Evolutionary conservation across 2,888 invertebrate genomes (phyloP), one percentile per base, ranked within the genome.

Genomic region (Ornithoptera priamus): DNA sequence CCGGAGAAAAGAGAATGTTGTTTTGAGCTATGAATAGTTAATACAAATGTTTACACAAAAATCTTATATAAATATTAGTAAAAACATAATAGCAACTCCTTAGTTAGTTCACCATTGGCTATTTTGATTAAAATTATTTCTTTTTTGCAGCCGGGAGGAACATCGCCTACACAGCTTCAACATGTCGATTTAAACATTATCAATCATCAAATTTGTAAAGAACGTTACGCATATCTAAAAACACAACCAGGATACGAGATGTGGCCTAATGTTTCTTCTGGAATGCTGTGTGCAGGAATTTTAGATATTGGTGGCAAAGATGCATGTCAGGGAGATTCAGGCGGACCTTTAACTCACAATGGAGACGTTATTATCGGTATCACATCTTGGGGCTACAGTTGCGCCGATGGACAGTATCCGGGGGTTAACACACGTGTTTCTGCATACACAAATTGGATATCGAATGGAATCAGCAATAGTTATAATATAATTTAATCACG

Each of bases 391-490:
- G 93, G 93, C 74, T 86, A 78, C 73, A 81, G 86, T 22, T 93
- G 93, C 75, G 93, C 89, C 7, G 76, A 88, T 72, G 76, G 82
- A 3, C 74, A 75, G 73, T 93, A 89, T 77, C 94, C 94, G 8
- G 93, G 93, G 53, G 92, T 94, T 65, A 92, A 87, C 76, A 86
- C 89, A 15, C 87, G 93, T 61, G 90, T 94, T 72, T 81, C 86
- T 2, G 6, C 63, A 0, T 83, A 80, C 72, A n/a, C 53, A 53
- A 53, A 53, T 18, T 53, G 53, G 53, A 53, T 53, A n/a, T 1
- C 7, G n/a, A 12, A n/a, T n/a, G 18, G 7, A n/a, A 53, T 53
- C 18, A 53, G n/a, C 18, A 53, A 53, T 18, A 53, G 7, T 53
- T 53, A 53, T 18, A n/a, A 53, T n/a, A n/a, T n/a, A 2, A n/a